Evolutionary conservation across 2,888 invertebrate genomes (phyloP).

Genomic region (Pomacea canaliculata): DNA sequence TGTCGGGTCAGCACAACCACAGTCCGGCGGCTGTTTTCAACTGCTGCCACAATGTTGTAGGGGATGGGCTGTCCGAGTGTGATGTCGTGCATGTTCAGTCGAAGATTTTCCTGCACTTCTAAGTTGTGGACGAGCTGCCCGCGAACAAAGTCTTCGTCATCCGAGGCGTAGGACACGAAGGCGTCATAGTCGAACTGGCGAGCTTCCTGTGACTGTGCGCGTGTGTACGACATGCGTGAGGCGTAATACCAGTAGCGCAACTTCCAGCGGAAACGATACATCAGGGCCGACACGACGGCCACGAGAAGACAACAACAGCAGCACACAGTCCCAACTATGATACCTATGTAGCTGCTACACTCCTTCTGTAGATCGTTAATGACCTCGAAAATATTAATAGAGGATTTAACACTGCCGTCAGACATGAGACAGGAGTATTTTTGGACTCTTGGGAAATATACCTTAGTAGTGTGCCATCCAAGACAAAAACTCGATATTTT

Average conservation of each 20-base stretch:
- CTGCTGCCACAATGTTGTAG: constrained; percentile 23
- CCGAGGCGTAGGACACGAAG: constrained; percentile 23
- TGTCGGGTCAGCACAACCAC: constrained; percentile 22
- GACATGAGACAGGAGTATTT: neutral
- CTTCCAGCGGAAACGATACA: constrained; percentile 4
- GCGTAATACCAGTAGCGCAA: neutral
- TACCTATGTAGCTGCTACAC: neutral
- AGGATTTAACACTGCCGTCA: neutral
- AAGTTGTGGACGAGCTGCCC: constrained; percentile 8
- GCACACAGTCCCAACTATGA: neutral
- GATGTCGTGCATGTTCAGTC: constrained; percentile 25
- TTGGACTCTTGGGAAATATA: neutral
- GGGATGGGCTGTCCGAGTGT: constrained; percentile 16
- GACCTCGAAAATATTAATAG: neutral
- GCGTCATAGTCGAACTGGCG: constrained; percentile 17
- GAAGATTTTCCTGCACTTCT: constrained; percentile 8
- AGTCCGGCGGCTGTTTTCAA: constrained; percentile 26
- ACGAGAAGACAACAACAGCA: neutral
- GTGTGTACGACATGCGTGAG: neutral
- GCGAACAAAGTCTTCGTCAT: constrained; percentile 21
- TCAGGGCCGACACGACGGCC: neutral
- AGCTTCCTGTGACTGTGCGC: neutral
- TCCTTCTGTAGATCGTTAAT: neutral
- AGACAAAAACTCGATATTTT: constrained; percentile 19
- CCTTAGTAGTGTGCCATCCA: constrained; percentile 19